phyloP scores from a whole-genome alignment of 2,888 invertebrate genomes.

The Andrena dorsata region DNA sequence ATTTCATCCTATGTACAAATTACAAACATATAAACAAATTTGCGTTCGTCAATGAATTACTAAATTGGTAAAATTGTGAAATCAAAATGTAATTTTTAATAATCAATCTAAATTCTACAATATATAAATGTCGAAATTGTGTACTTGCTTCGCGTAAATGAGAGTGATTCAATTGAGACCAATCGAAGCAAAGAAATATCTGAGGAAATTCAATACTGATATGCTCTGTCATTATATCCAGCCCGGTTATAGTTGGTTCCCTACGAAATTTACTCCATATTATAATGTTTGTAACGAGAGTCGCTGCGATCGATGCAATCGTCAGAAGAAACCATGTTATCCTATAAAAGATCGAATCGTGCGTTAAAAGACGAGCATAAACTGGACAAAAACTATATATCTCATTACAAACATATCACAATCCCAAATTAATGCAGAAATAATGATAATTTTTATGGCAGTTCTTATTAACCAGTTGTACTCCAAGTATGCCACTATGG shows the following conservation, averaged over 20 bases:
- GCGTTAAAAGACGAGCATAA: not conserved
- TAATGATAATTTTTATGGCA: too few relatives aligned
- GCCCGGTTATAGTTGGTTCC: conserved; percentile 91
- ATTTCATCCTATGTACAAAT: conserved; percentile 29
- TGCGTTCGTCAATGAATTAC: not conserved
- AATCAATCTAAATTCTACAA: not conserved
- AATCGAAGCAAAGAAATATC: conserved; percentile 71
- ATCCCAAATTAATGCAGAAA: too few relatives aligned
- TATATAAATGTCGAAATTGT: not conserved
- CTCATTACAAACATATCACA: too few relatives aligned
- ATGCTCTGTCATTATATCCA: conserved; percentile 85
- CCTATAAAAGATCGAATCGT: conserved; percentile 83
- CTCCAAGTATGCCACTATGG: too few relatives aligned
- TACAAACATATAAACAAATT: not conserved
- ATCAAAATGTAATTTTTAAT: not conserved
- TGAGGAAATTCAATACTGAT: conserved; percentile 66
- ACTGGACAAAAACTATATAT: too few relatives aligned
- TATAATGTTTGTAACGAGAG: conserved; percentile 91
- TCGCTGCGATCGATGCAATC: conserved; percentile 89
- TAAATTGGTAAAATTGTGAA: too few relatives aligned
- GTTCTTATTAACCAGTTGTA: too few relatives aligned
- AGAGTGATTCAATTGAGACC: conserved; percentile 56
- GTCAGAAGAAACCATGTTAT: conserved; percentile 93
- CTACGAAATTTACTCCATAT: conserved; percentile 94
- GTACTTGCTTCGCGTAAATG: conserved; percentile 39